These are phyloP conservation scores for Pitta sordida DNA, from an alignment of 2,113 vertebrate species.

Conservation along the genomic window DNA sequence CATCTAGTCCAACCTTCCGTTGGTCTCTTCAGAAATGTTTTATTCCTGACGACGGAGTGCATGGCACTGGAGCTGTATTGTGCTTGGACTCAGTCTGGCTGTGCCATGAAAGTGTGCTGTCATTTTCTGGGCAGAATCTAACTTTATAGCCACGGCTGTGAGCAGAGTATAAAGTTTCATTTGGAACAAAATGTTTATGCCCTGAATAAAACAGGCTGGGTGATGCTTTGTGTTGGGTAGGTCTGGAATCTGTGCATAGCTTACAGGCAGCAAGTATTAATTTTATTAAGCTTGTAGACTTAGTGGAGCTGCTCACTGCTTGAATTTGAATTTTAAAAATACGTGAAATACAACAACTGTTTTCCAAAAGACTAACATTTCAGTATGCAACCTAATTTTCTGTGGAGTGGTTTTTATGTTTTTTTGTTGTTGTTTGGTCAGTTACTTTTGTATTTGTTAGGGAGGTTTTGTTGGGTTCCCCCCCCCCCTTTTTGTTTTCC, in stretches of 20 bases:
- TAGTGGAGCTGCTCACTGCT: background rate
- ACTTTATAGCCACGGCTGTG: background rate
- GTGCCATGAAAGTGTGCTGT: background rate
- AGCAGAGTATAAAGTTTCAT: background rate
- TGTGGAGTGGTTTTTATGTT: background rate
- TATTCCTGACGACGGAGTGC: background rate
- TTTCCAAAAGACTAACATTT: background rate
- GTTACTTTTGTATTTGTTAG: background rate
- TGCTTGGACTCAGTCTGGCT: background rate
- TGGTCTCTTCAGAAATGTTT: background rate
- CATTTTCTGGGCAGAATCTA: background rate
- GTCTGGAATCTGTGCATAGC: background rate
- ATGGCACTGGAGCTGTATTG: background rate
- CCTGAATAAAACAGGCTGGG: background rate
- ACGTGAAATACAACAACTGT: background rate
- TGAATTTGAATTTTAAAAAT: background rate
- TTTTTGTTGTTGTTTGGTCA: background rate
- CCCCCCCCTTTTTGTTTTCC: background rate
- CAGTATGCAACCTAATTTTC: background rate
- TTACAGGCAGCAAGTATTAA: background rate
- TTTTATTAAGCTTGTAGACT: background rate
- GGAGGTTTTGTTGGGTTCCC: background rate
- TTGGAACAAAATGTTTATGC: conserved; percentile 17
- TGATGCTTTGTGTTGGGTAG: background rate
- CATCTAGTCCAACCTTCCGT: no score